Conservation (phyloP, 2,113 vertebrate genomes). For the Monarcha castaneiventris region DNA sequence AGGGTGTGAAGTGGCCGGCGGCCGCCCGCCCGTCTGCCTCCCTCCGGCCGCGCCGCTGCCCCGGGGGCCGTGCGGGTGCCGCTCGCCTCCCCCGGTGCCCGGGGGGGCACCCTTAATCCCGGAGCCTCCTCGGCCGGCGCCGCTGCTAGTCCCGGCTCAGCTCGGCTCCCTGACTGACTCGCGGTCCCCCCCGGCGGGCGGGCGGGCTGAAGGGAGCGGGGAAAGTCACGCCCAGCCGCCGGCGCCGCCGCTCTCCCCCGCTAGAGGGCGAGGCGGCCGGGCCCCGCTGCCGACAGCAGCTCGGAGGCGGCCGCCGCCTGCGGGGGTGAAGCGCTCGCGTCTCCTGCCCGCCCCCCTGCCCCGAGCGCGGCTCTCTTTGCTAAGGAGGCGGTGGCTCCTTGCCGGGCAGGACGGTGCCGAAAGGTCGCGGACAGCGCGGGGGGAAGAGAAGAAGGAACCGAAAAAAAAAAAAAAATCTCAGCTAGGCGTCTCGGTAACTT, state of each 20-base stretch:
- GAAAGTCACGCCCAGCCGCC: conserved; percentile 71
- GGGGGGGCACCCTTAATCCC: background rate
- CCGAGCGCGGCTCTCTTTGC: background rate
- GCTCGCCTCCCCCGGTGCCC: background rate
- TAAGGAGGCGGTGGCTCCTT: background rate
- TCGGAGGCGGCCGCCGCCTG: background rate
- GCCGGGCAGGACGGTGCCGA: background rate
- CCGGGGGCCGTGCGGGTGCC: background rate
- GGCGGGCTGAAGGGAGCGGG: conserved; percentile 52
- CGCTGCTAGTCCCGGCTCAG: background rate
- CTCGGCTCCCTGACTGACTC: conserved; percentile 65
- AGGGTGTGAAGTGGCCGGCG: background rate
- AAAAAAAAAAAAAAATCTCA: background rate
- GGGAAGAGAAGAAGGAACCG: background rate
- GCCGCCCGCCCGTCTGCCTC: background rate
- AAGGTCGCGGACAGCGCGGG: background rate
- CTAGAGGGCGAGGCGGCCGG: conserved; percentile 71
- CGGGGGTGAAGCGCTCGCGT: background rate
- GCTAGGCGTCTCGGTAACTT: background rate
- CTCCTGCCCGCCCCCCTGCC: background rate
- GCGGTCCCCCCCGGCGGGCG: conserved; percentile 67
- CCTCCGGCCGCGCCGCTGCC: background rate
- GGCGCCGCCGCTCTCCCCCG: conserved; percentile 46
- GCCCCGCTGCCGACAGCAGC: background rate
- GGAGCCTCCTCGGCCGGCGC: background rate